phyloP scores from a whole-genome alignment of 2,888 invertebrate genomes.

The Agonopterix alstromeriana region DNA sequence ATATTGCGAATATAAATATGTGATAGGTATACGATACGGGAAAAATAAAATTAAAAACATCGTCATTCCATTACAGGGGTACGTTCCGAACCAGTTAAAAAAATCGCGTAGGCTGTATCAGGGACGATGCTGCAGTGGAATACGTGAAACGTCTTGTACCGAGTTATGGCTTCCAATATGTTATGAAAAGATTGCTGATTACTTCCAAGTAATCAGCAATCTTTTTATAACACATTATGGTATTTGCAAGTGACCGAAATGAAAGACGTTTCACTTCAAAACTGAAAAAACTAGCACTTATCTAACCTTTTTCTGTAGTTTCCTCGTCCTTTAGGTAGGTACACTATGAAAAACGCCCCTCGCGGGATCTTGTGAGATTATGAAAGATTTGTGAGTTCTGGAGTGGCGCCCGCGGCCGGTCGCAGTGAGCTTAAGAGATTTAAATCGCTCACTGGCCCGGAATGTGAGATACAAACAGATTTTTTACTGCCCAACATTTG shows the following conservation, averaged over 20 bases:
- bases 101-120: too few relatives aligned
- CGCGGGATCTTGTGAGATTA: conserved; percentile 66
- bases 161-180: too few relatives aligned
- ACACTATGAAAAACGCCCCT: conserved; percentile 68
- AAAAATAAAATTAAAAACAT: conserved; percentile 54
- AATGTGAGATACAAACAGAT: conserved; percentile 74
- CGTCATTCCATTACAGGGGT: too few relatives aligned
- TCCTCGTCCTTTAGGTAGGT: conserved; percentile 35
- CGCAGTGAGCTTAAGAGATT: conserved; percentile 72
- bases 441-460: conserved; percentile 72
- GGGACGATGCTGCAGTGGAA: too few relatives aligned
- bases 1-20: conserved; percentile 47
- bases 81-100: too few relatives aligned
- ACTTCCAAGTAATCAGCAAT: background rate
- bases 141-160: too few relatives aligned
- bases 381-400: conserved; percentile 76
- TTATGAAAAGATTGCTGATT: too few relatives aligned
- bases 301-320: conserved; percentile 20
- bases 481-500: conserved; percentile 52
- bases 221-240: background rate
- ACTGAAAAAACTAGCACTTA: conserved; percentile 16
- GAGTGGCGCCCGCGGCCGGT: conserved; percentile 61
- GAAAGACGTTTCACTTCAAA: conserved; percentile 23
- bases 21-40: conserved; percentile 35
- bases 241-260: conserved; percentile 2